phyloP scores from a whole-genome alignment of 2,797 vertebrate genomes.

The Danio kyathit region DNA sequence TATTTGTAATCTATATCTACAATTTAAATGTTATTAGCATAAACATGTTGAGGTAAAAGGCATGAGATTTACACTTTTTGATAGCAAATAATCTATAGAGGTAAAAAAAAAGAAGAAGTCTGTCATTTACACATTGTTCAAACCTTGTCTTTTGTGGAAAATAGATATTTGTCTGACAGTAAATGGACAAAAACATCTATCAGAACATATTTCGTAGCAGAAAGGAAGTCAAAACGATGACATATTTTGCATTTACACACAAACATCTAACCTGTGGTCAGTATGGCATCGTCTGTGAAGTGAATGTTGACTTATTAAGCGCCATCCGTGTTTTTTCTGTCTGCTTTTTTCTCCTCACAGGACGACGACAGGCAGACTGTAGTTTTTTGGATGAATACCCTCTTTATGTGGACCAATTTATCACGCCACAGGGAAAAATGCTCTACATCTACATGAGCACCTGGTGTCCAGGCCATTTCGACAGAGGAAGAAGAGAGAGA shows the following conservation, averaged over 20 bases:
- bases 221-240: not conserved
- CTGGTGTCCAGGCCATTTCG: slow-evolving; percentile 84
- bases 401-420: slow-evolving; percentile 86
- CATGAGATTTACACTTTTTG: not conserved
- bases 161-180: not conserved
- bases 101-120: not conserved
- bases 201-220: not conserved
- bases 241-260: not conserved
- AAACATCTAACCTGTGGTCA: slow-evolving; percentile 39
- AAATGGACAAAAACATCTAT: not conserved
- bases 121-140: not conserved
- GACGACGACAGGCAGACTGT: slow-evolving; percentile 76
- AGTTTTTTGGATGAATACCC: slow-evolving; percentile 84
- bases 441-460: slow-evolving; percentile 79
- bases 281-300: slow-evolving; percentile 41
- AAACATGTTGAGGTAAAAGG: not conserved
- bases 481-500: slow-evolving; percentile 44
- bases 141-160: not conserved
- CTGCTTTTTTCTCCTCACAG: slow-evolving; percentile 71
- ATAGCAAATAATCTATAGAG: not conserved
- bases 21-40: too few species aligned
- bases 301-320: slow-evolving; percentile 57
- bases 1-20: too few species aligned
- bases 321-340: slow-evolving; percentile 57
- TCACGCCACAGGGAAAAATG: slow-evolving; percentile 86